Percentiles rank a stretch among this genome's conserved stretches.
Evolutionary conservation across 2,113 vertebrate genomes (phyloP).

Genomic region (Epinephelus lanceolatus): DNA sequence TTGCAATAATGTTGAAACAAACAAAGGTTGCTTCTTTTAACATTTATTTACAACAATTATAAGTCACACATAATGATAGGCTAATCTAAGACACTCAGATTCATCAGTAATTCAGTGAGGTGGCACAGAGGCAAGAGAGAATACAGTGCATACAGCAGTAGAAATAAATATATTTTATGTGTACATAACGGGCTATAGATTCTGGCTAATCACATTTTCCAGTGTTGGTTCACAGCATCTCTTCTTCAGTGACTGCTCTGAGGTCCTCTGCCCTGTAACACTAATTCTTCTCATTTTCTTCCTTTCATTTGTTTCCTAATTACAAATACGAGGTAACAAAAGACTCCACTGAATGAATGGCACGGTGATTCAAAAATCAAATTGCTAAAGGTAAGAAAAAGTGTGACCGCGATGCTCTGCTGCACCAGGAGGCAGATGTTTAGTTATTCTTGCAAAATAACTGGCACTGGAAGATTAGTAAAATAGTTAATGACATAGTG

Average conservation of each 20-base stretch:
- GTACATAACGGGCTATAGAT: neutral
- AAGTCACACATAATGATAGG: neutral
- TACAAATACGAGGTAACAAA: neutral
- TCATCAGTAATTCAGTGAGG: slow-evolving; percentile 10
- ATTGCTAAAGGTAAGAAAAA: too few relatives aligned
- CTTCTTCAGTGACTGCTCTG: neutral
- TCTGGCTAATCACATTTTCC: neutral
- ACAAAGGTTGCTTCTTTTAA: slow-evolving; percentile 10
- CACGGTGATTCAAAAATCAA: neutral
- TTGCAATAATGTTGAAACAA: neutral
- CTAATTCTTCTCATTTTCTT: too few relatives aligned
- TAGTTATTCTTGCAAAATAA: neutral
- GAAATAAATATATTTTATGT: neutral
- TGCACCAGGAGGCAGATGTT: neutral
- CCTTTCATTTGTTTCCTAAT: neutral
- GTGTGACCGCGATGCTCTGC: neutral
- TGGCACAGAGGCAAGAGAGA: slow-evolving; percentile 20
- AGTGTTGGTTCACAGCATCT: neutral
- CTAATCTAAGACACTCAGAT: neutral
- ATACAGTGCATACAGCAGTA: slow-evolving; percentile 11
- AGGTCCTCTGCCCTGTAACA: neutral
- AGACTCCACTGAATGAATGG: neutral
- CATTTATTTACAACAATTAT: slow-evolving; percentile 67
- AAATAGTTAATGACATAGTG: too few relatives aligned
- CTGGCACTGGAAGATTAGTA: neutral